A percentile compares a stretch with the other conserved stretches of the same genome.
phyloP scores from a whole-genome alignment of 2,888 invertebrate species.

The Zootermopsis nevadensis region DNA sequence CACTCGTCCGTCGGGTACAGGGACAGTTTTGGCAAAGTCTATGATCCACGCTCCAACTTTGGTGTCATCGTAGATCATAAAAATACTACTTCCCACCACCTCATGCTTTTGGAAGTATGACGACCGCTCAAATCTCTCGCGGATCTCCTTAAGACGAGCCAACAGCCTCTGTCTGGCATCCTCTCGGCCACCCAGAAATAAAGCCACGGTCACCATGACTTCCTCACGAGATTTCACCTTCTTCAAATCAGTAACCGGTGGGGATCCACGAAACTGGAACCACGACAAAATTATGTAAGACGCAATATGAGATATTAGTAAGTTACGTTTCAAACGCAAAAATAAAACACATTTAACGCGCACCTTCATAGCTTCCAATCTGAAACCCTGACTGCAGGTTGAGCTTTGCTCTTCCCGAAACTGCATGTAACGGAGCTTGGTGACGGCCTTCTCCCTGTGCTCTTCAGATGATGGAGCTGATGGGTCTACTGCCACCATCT shows the following conservation, averaged over 20 bases:
- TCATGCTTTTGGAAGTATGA: constrained; percentile 89
- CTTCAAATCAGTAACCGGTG: constrained; percentile 89
- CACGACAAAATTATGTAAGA: constrained; percentile 43
- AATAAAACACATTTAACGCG: constrained; percentile 42
- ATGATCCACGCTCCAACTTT: constrained; percentile 96
- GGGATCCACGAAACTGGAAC: constrained; percentile 75
- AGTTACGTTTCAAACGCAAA: not conserved
- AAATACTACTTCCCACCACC: constrained; percentile 93
- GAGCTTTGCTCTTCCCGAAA: constrained; percentile 95
- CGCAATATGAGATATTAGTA: not conserved
- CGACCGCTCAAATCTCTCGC: constrained; percentile 83
- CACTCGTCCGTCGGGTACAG: constrained; percentile 72
- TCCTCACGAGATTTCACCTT: constrained; percentile 83
- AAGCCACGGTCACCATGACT: constrained; percentile 77
- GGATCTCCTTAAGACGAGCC: constrained; percentile 80
- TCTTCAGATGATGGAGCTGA: constrained; percentile 88
- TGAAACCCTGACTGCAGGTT: constrained; percentile 91
- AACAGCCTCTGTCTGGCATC: constrained; percentile 77
- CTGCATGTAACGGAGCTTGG: constrained; percentile 96
- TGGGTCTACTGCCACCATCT: constrained; percentile 92
- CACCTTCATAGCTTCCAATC: constrained; percentile 94
- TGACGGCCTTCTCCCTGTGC: constrained; percentile 83
- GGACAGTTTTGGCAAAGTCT: constrained; percentile 94
- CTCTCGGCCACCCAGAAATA: constrained; percentile 77
- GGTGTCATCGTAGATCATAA: constrained; percentile 91